phyloP scores from a whole-genome alignment of 2,113 vertebrate genomes.

The Camelus dromedarius region DNA sequence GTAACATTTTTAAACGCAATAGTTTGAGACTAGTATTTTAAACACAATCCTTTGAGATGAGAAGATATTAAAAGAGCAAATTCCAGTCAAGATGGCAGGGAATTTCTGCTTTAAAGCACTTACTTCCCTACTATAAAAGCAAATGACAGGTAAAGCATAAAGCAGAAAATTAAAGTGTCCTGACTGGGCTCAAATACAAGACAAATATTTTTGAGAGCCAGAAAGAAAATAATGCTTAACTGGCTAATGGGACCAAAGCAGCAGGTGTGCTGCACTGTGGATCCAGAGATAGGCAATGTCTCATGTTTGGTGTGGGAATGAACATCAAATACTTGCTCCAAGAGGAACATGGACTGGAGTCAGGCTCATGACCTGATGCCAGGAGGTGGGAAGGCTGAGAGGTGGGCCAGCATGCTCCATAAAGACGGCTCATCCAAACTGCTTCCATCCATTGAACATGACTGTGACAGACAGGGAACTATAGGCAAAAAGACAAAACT shows the following conservation, averaged over 20 bases:
- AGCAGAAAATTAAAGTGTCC: neutral
- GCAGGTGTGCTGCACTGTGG: neutral
- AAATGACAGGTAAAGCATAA: neutral
- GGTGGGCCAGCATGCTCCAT: neutral
- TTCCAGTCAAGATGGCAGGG: neutral
- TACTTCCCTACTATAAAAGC: neutral
- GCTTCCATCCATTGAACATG: neutral
- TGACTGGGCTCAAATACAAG: neutral
- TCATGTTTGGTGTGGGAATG: neutral
- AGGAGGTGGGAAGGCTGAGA: neutral
- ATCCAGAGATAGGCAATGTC: neutral
- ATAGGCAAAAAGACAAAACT: neutral
- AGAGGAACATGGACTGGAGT: neutral
- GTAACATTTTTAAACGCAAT: neutral
- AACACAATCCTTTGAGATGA: neutral
- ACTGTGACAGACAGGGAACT: neutral
- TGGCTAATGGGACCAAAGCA: neutral
- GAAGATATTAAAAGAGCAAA: neutral
- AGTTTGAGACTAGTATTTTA: neutral
- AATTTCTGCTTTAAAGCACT: neutral
- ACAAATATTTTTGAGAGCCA: neutral
- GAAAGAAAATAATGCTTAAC: neutral
- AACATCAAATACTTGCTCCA: neutral
- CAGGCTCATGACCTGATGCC: neutral
- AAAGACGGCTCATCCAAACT: neutral